These are phyloP conservation scores for Parnassius glacialis DNA, from an alignment of 2,888 invertebrate genomes.

Conservation along the genomic window DNA sequence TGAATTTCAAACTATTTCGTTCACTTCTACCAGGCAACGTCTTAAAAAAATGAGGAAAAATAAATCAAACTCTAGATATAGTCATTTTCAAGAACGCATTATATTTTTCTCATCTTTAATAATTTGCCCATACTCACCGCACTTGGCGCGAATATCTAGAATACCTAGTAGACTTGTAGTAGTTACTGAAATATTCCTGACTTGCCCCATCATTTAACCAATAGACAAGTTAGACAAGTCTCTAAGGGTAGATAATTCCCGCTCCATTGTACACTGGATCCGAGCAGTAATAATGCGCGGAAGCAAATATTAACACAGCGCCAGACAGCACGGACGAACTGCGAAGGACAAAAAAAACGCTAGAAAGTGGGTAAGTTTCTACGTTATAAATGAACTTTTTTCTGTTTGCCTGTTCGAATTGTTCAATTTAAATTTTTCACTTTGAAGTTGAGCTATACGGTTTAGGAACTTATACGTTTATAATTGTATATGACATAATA, in stretches of 20 bases:
- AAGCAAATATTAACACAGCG: constrained; percentile 73
- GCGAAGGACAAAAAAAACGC: constrained; percentile 54
- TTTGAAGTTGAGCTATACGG: not conserved
- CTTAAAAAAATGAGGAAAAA: too few species aligned
- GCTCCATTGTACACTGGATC: constrained; percentile 58
- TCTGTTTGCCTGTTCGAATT: constrained; percentile 28
- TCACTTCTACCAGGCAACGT: too few species aligned
- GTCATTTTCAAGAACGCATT: too few species aligned
- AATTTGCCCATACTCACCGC: not conserved
- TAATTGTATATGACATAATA: too few species aligned
- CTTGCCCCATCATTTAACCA: constrained; percentile 23
- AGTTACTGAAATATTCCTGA: constrained; percentile 26
- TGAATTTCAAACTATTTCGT: too few species aligned
- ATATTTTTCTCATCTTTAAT: not conserved
- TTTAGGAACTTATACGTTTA: too few species aligned
- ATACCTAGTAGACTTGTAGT: not conserved
- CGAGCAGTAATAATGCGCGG: constrained; percentile 70
- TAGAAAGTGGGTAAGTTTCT: constrained; percentile 38
- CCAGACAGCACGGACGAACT: constrained; percentile 54
- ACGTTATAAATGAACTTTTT: constrained; percentile 32
- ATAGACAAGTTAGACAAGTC: constrained; percentile 36
- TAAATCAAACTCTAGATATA: too few species aligned
- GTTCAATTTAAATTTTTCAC: constrained; percentile 19
- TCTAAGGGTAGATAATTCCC: constrained; percentile 52
- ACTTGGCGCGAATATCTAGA: not conserved